A percentile compares a stretch with the other conserved stretches of the same genome.
Conservation (phyloP, 2,797 vertebrate species). For the Scleropages formosus region DNA sequence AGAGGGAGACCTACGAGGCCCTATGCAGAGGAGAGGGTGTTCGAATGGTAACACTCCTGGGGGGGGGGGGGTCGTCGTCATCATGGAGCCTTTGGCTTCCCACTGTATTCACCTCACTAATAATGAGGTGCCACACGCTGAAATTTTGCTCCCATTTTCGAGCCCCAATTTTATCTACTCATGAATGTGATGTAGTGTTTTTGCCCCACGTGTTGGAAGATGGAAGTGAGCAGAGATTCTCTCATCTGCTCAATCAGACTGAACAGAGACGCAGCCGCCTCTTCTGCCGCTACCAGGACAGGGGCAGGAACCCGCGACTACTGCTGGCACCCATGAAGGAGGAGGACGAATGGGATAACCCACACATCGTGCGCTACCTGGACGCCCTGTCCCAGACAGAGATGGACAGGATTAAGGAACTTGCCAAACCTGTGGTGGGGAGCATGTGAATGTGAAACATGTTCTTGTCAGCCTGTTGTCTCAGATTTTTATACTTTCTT, state of each 20-base stretch:
- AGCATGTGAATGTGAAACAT: background rate
- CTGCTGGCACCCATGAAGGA: slow-evolving; percentile 86
- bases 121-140: too few relatives aligned
- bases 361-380: slow-evolving; percentile 87
- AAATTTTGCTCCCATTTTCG: too few relatives aligned
- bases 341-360: slow-evolving; percentile 96
- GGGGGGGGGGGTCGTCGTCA: too few relatives aligned
- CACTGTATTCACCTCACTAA: background rate
- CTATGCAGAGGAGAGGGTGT: slow-evolving; percentile 92
- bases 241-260: slow-evolving; percentile 64
- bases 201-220: too few relatives aligned
- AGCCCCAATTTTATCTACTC: too few relatives aligned
- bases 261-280: slow-evolving; percentile 78
- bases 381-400: slow-evolving; percentile 80
- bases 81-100: background rate
- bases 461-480: background rate
- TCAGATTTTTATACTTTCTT: background rate
- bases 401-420: slow-evolving; percentile 86
- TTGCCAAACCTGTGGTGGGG: slow-evolving; percentile 89
- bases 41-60: slow-evolving; percentile 76
- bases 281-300: slow-evolving; percentile 86
- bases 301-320: slow-evolving; percentile 78
- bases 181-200: too few relatives aligned
- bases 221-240: background rate
- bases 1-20: slow-evolving; percentile 88